Evolutionary conservation across 1,140 invertebrate genomes (phyloP), one percentile per base, ranked within the genome.

Genomic region (Trichogramma pretiosum): DNA sequence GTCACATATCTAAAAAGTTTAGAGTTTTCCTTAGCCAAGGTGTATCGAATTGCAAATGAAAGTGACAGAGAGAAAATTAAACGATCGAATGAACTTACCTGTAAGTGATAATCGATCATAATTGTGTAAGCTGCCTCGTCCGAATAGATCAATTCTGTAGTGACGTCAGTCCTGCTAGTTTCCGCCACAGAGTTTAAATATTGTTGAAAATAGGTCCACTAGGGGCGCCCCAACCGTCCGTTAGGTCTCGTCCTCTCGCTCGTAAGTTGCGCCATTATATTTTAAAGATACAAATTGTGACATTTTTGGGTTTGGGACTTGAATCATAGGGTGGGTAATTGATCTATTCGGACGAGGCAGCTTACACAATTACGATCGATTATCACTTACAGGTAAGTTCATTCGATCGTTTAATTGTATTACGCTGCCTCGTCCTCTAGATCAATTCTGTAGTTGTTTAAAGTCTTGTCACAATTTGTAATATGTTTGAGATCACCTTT

Each of bases 331-430:
- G 30, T 18, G 9, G 26, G n/a, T 32, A 32, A 17, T 17, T 42
- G 26, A 33, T 42, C 40, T 28, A 18, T 42, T 23, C n/a, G 42
- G 42, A 45, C 28, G 32, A 45, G 33, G 42, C 22, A 18, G 22
- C 1, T 14, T 18, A 36, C 30, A 45, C 33, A 45, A 45, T 45
- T 43, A 22, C n/a, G 41, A 43, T 43, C 17, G 41, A 43, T 33
- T 30, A 33, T 43, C 41, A 43, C 28, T 40, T 40, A 38, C 36
- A 42, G 26, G 26, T 42, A 42, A 42, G 9, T 32, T 42, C 17
- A 28, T 42, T 42, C 23, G 23, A 42, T 42, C 28, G 24, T 11
- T 28, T 11, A 28, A 28, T 28, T 28, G 24, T 28, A 28, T 28
- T 28, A n/a, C n/a, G n/a, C n/a, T n/a, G n/a, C n/a, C n/a, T n/a